Evolutionary conservation across 2,888 invertebrate genomes (phyloP), one percentile per base, ranked within the genome.

Genomic region (Drosophila anceps): DNA sequence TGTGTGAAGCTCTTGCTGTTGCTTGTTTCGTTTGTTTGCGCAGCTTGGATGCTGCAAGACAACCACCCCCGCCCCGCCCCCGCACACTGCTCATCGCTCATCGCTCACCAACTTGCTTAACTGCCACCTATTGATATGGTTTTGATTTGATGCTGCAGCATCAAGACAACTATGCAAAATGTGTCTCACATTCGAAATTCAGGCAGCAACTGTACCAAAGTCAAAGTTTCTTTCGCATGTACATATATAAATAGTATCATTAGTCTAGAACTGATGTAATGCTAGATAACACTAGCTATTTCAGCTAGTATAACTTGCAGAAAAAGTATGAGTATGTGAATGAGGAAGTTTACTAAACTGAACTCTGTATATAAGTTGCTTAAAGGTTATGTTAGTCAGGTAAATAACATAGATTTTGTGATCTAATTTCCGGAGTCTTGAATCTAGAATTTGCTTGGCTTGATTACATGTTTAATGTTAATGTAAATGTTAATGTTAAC

Each of bases 121-220:
- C 55, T 48, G 58, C 13, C 37, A 37, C 9, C 46, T 27, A 33
- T 68, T 48, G 57, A 55, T 55, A 73, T 44, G 43, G 55, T 76
- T 74, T 74, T 51, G 51, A 60, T 76, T 50, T 76, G 59, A 27
- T 54, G 46, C 61, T 6, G 48, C 48, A n/a, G n/a, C n/a, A n/a
- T n/a, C n/a, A 50, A 58, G 48, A 15, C 20, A 46, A 20, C 44
- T 57, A 46, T 57, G 69, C 71, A 27, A 57, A 71, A 37, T 55
- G 31, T 63, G 71, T 70, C 39, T 69, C 62, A 69, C 43, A 39
- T 6, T 15, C 44, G n/a, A 37, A 44, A 39, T 44, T 15, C 10
- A 37, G 24, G 57, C 41, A 51, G 60, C 60, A 72, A 72, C 74
- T 75, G 74, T 75, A 75, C 74, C 29, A 18, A 37, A 29, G 5